These are phyloP conservation scores for Sturnira hondurensis DNA, from an alignment of 2,113 vertebrate genomes.

Conservation along the genomic window DNA sequence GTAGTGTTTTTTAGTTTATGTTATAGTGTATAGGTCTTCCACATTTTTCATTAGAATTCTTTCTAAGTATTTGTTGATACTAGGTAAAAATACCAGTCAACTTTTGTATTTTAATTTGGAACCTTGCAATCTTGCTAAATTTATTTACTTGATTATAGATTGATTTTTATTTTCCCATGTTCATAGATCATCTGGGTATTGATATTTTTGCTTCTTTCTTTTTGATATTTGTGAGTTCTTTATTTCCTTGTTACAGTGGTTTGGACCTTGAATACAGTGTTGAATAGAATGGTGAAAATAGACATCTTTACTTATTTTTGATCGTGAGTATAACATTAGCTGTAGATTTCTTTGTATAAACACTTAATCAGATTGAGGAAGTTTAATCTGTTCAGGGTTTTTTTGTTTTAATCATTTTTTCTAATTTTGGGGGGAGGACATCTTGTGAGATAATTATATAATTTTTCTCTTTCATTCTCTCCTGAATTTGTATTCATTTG, in stretches of 20 bases:
- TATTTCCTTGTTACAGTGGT: neutral
- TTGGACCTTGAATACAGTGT: neutral
- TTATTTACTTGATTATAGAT: neutral
- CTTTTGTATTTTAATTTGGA: slow-evolving; percentile 38
- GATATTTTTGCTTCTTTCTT: slow-evolving; percentile 16
- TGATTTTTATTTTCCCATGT: neutral
- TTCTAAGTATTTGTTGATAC: slow-evolving; percentile 10
- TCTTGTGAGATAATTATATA: neutral
- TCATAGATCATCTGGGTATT: neutral
- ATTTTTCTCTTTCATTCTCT: slow-evolving; percentile 10
- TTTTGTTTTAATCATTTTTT: slow-evolving; percentile 27
- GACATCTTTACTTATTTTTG: neutral
- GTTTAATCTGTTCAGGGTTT: neutral
- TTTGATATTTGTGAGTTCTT: neutral
- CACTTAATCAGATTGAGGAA: neutral
- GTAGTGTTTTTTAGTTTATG: neutral
- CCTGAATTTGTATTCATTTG: neutral
- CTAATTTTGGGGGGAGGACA: neutral
- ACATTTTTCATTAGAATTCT: neutral
- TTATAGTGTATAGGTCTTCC: neutral
- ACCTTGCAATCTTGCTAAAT: neutral
- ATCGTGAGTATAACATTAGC: neutral
- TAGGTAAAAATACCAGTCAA: neutral
- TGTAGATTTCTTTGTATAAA: neutral
- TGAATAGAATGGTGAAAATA: neutral